Base-by-base conservation (phyloP, 2,888 invertebrate species). In the Acleris laterana region DNA sequence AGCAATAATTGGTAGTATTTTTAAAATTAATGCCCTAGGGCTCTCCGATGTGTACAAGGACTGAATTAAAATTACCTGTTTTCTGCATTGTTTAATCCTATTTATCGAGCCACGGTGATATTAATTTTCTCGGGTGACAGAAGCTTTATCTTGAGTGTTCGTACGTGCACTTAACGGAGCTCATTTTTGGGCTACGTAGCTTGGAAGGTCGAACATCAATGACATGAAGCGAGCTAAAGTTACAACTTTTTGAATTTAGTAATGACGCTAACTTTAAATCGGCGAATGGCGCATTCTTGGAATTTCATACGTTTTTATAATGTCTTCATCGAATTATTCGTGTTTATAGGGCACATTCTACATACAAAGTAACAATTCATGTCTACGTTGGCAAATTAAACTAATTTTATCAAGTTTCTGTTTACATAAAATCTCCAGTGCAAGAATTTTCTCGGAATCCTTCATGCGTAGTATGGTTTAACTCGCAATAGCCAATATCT, bases 1-100 rank as follows among this genome's bases (percentile, higher is more conserved):
- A 19, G 20, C 62, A 50, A 46, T 66, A 57, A 66, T 66, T 66
- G 61, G 52, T 17, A 11, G 28, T 16, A 28, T 55, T 56, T 64
- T 48, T 57, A 51, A 22, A 57, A 61, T 56, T 11, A 46, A 57
- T 62, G 57, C 38, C 52, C 61, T 16, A 32, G 58, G 66, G 61
- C 48, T 57, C 56, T 66, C 44, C 25, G 32, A 51, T 57, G 25
- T 57, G 28, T 46, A 61, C 46, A 56, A 61, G 51, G 52, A 48
- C 57, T 50, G 51, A 62, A 66, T 61, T 61, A 61, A 61, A 56
- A 38, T 57, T 61, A 61, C 66, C 56, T 48, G 61, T 62, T 61
- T 49, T 50, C 56, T 62, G 57, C 56, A 62, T 65, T 61, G 32
- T 62, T 51, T 65, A 61, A 65, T 55, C 50, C 55, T 61, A 56